Percentiles rank a stretch among this genome's conserved stretches.
Conservation (phyloP, 2,113 vertebrate genomes). For the Gallinago jamesoni region DNA sequence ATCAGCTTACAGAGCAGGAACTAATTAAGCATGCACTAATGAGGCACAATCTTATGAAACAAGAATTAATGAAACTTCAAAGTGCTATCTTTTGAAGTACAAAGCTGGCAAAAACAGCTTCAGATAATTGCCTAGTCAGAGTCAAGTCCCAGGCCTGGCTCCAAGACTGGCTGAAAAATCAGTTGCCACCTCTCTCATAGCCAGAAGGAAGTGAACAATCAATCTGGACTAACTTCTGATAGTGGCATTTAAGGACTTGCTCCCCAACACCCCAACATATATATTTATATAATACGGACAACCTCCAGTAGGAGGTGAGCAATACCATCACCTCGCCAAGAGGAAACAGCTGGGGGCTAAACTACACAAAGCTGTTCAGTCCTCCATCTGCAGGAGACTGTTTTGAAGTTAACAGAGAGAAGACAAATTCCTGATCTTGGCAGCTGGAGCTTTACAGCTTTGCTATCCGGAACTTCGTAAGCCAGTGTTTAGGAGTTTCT, state of each 20-base stretch:
- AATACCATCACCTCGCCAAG: neutral
- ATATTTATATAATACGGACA: neutral
- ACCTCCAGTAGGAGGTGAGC: slow-evolving; percentile 24
- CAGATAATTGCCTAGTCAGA: neutral
- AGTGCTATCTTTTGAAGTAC: slow-evolving; percentile 42
- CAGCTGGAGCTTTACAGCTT: slow-evolving; percentile 11
- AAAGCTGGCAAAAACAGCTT: slow-evolving; percentile 19
- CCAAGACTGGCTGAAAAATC: neutral
- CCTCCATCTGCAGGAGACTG: slow-evolving; percentile 17
- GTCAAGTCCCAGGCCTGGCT: neutral
- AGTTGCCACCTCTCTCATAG: neutral
- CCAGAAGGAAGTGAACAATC: neutral
- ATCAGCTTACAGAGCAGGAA: slow-evolving; percentile 13
- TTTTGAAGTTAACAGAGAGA: slow-evolving; percentile 43
- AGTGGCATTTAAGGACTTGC: neutral
- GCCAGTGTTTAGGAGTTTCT: slow-evolving; percentile 20
- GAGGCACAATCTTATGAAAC: slow-evolving; percentile 46
- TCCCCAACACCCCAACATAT: neutral
- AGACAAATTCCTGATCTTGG: slow-evolving; percentile 45
- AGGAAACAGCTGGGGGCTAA: slow-evolving; percentile 57
- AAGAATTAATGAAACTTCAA: slow-evolving; percentile 55
- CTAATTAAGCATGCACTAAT: slow-evolving; percentile 33
- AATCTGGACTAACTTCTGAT: neutral
- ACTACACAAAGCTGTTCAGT: slow-evolving; percentile 31
- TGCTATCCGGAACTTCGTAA: neutral